phyloP scores from a whole-genome alignment of 2,797 vertebrate species.

The Characodon lateralis region DNA sequence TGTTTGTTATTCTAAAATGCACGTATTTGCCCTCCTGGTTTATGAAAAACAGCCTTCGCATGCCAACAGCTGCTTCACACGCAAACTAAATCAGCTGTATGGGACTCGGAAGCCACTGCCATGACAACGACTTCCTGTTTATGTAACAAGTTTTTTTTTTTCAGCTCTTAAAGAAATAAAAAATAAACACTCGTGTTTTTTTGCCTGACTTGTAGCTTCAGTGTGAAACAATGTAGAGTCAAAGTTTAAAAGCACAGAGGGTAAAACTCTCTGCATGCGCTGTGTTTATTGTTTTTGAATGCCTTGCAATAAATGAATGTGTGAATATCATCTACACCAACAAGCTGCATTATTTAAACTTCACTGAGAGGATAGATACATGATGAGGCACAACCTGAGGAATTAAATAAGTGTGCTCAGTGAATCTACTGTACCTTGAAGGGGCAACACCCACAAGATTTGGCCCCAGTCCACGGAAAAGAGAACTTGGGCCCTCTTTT shows the following conservation, averaged over 20 bases:
- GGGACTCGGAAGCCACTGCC: constrained; percentile 8
- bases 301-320: not conserved
- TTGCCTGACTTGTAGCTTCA: not conserved
- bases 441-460: constrained; percentile 98
- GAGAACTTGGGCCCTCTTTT: constrained; percentile 96
- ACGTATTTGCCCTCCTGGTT: not conserved
- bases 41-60: not conserved
- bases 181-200: constrained; percentile 5
- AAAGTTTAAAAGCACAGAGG: not conserved
- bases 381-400: not conserved
- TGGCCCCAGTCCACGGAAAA: constrained; percentile 95
- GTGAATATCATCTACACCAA: not conserved
- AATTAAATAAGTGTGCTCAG: not conserved
- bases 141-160: not conserved
- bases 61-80: constrained; percentile 8
- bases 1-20: not conserved
- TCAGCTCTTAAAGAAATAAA: constrained; percentile 3
- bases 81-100: not conserved
- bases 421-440: constrained; percentile 86
- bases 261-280: too few relatives aligned
- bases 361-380: not conserved
- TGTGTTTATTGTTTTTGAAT: constrained; percentile 17
- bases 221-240: not conserved
- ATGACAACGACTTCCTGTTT: constrained; percentile 49
- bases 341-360: not conserved